These are phyloP conservation scores for Leptinotarsa defecta DNA, from an alignment of 1,140 invertebrate species.

Conservation along the genomic window DNA sequence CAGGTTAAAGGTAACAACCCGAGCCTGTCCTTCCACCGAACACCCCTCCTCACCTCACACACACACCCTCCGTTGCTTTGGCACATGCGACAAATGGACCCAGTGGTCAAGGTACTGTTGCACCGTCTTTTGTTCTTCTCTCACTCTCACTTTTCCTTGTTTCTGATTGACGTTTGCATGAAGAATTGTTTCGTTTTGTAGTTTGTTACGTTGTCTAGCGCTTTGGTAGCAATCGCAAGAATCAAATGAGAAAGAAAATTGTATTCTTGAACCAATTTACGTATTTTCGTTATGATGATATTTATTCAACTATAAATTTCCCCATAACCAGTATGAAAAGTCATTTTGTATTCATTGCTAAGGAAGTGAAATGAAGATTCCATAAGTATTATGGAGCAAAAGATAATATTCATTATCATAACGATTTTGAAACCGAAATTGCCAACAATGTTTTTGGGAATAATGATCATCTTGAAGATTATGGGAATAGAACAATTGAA, in stretches of 20 bases:
- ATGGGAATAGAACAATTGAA: too few relatives aligned
- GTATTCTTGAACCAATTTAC: too few relatives aligned
- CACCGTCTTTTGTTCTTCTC: conserved; percentile 52
- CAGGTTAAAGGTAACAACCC: conserved; percentile 76
- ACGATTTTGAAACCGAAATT: too few relatives aligned
- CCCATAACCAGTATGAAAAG: too few relatives aligned
- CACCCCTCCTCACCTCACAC: conserved; percentile 38
- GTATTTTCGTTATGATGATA: too few relatives aligned
- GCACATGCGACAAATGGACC: conserved; percentile 57
- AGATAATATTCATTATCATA: too few relatives aligned
- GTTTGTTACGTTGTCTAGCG: not conserved
- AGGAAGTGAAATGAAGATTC: too few relatives aligned
- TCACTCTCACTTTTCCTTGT: conserved; percentile 41
- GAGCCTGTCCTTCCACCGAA: conserved; percentile 11
- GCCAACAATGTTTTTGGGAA: too few relatives aligned
- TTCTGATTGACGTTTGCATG: conserved; percentile 30
- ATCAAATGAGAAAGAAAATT: not conserved
- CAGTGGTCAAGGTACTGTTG: conserved; percentile 56
- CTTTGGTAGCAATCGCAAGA: not conserved
- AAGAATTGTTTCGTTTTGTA: not conserved
- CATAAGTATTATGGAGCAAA: too few relatives aligned
- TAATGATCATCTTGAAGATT: too few relatives aligned
- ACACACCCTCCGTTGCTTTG: conserved; percentile 60
- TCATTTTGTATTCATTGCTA: too few relatives aligned
- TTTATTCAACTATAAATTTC: too few relatives aligned